Base-by-base conservation (phyloP, 2,113 vertebrate genomes). In the Pseudolaguvia tuberculata region DNA sequence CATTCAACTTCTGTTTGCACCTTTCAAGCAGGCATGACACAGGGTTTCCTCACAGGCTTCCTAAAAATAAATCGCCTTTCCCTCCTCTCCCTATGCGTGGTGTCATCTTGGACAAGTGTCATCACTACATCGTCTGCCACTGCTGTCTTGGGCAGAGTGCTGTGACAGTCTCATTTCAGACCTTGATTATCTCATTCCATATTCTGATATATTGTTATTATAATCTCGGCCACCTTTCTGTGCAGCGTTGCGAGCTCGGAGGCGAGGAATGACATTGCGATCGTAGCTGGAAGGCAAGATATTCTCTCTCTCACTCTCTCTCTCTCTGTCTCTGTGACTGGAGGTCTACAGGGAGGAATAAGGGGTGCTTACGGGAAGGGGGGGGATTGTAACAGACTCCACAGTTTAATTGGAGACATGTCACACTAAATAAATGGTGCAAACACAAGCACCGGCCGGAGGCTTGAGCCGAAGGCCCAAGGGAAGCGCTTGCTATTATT, bases 341-440 rank as follows among this genome's bases (percentile, higher is more conserved):
- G 87, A 88, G 85, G 88, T 87, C 88, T 89, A 85, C 85, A 84
- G 88, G 90, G 89, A 89, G 89, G 88, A 88, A 90, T 90, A 90
- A 90, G 89, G 88, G 89, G 89, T 89, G 89, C 88, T 90, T 89
- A 89, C 89, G 85, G 89, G 87, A 87, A 86, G 88, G 89, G 87
- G 88, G 87, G 88, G 89, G 83, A 87, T 90, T 89, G 89, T 88
- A 90, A 87, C 88, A 88, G 87, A 88, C 89, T 88, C 88, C 88
- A 86, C 85, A 87, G 89, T 91, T 91, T 92, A 92, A 92, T 91
- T 91, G 90, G 89, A 91, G 90, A 90, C 88, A 88, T 91, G 91
- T 91, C 91, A 91, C 88, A 89, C 88, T 91, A 89, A 91, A 92
- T 91, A 91, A 91, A 91, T 91, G 88, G 91, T 90, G 89, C 85